Evolutionary conservation across 2,888 invertebrate species (phyloP), one percentile per base, ranked within the genome.

Genomic region (Leucoma salicis): DNA sequence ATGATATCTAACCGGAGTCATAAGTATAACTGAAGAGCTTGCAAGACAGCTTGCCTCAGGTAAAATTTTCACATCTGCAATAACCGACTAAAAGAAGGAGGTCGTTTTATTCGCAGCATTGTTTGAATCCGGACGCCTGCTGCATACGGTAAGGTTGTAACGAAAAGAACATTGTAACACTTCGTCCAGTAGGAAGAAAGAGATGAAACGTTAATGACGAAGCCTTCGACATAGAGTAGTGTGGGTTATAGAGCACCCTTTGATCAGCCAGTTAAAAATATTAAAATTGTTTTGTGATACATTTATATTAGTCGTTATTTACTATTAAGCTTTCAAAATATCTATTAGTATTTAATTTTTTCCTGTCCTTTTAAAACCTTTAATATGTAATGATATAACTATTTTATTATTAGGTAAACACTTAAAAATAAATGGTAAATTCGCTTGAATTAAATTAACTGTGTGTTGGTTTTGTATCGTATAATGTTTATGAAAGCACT

Each of bases 1-100:
- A 35, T 44, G 39, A 39, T 60, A 66, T 73, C 68, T 60, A 46
- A 54, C 66, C 59, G 51, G 55, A 70, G 70, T 65, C 77, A 74
- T 75, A 71, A 66, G 70, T 73, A 78, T 74, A 66, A 87, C 86
- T 85, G 73, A 78, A 64, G 66, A 63, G 63, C 65, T 64, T 64
- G 69, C 64, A 66, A 71, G 71, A 64, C 74, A 71, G 64, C 63
- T 70, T 57, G 69, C 66, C 78, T 63, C 80, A 81, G 84, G 82
- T 84, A 84, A 64, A 64, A 75, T 80, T 84, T 84, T 80, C 79
- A 82, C 76, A 78, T 74, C 53, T 52, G 42, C 70, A 64, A 60
- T 69, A 85, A 48, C 67, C 80, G 68, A 48, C 69, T 44, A 55
- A 53, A 42, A 63, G 53, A 38, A 61, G 57, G 60, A 69, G 69